These are phyloP conservation scores for Drosophila biarmipes DNA, from an alignment of 1,140 invertebrate species.

Conservation along the genomic window DNA sequence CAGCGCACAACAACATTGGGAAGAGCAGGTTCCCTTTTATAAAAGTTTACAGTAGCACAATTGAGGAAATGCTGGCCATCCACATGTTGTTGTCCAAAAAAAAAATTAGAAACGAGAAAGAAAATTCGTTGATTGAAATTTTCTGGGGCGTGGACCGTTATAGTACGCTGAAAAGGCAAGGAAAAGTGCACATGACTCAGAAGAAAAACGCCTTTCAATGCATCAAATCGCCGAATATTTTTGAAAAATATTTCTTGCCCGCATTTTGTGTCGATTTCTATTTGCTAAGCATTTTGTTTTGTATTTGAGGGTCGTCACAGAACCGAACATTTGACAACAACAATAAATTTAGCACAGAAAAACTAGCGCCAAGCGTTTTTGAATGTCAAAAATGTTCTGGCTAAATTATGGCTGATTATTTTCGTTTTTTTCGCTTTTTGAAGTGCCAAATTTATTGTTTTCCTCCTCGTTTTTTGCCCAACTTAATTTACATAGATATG, in stretches of 20 bases:
- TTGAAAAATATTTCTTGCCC: background rate
- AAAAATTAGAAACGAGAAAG: background rate
- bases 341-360: constrained; percentile 58
- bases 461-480: background rate
- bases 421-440: constrained; percentile 8
- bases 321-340: constrained; percentile 42
- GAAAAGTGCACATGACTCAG: constrained; percentile 23
- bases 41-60: constrained; percentile 51
- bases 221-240: constrained; percentile 26
- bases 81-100: constrained; percentile 33
- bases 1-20: constrained; percentile 9
- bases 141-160: constrained; percentile 26
- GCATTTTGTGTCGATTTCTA: constrained; percentile 38
- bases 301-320: constrained; percentile 32
- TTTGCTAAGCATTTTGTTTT: constrained; percentile 30
- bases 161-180: constrained; percentile 2
- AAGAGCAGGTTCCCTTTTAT: constrained; percentile 30
- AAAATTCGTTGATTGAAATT: constrained; percentile 34
- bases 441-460: constrained; percentile 34
- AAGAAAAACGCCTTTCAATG: constrained; percentile 12
- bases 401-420: constrained; percentile 45
- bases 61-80: constrained; percentile 30
- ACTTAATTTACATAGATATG: constrained; percentile 48
- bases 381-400: constrained; percentile 33
- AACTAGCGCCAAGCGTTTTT: constrained; percentile 31